phyloP scores from a whole-genome alignment of 2,888 invertebrate species.

The Drosophila pullipes region DNA sequence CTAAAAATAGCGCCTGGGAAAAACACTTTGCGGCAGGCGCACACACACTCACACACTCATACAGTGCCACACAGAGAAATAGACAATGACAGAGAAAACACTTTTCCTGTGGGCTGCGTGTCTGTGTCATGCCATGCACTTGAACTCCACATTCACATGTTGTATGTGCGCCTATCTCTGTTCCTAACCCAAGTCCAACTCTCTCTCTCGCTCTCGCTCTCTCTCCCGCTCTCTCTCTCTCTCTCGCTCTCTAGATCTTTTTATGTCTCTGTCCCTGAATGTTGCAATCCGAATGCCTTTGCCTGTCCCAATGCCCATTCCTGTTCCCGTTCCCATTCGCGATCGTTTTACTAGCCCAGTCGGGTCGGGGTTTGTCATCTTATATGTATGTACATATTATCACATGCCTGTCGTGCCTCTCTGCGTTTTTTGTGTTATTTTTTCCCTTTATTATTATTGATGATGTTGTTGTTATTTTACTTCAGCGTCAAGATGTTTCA shows the following conservation, averaged over 20 bases:
- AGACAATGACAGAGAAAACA: conserved; percentile 6
- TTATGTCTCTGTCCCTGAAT: background rate
- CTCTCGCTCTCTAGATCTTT: background rate
- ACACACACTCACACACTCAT: conserved; percentile 17
- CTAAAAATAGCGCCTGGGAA: conserved; percentile 83
- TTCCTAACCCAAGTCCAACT: conserved; percentile 1
- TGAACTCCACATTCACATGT: conserved; percentile 73
- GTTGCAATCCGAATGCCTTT: conserved; percentile 3
- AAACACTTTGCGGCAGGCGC: conserved; percentile 73
- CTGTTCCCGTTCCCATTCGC: conserved; percentile 16
- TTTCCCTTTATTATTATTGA: conserved; percentile 13
- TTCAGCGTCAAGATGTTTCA: conserved; percentile 72
- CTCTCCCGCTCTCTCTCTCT: background rate
- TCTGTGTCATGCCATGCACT: conserved; percentile 72
- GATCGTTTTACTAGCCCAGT: conserved; percentile 25
- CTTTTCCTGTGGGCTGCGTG: conserved; percentile 28
- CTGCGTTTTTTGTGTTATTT: conserved; percentile 33
- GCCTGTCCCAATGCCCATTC: conserved; percentile 16
- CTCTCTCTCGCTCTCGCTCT: background rate
- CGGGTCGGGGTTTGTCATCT: conserved; percentile 16
- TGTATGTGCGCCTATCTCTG: conserved; percentile 28
- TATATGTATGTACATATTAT: conserved; percentile 26
- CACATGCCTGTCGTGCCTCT: conserved; percentile 58
- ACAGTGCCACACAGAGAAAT: background rate
- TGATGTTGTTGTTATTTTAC: conserved; percentile 53